These are phyloP conservation scores for Chanos chanos DNA, from an alignment of 2,797 vertebrate genomes.

Conservation along the genomic window DNA sequence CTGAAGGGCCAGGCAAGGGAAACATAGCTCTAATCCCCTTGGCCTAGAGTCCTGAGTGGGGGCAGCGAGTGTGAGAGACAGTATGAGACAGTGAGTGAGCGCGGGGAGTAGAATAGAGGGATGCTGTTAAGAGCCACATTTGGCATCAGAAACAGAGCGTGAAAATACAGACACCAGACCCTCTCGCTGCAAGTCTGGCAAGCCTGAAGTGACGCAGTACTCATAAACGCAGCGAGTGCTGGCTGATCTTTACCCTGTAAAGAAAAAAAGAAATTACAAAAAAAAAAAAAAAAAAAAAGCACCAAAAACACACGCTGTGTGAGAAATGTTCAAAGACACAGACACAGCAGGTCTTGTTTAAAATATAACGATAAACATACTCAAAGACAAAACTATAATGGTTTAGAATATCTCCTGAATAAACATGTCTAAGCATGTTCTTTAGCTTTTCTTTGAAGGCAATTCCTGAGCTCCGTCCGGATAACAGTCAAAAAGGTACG, in stretches of 20 bases:
- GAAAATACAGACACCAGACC: slow-evolving; percentile 33
- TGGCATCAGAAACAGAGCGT: slow-evolving; percentile 43
- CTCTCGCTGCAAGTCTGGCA: neutral
- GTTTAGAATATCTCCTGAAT: too few species aligned
- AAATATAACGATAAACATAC: too few species aligned
- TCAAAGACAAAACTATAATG: too few species aligned
- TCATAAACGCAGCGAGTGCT: neutral
- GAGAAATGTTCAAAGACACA: slow-evolving; percentile 3
- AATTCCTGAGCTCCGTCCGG: too few species aligned
- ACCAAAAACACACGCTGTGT: neutral
- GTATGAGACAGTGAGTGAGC: slow-evolving; percentile 10
- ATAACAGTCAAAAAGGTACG: too few species aligned
- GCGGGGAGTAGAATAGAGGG: slow-evolving; percentile 3
- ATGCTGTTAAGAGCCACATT: slow-evolving; percentile 41
- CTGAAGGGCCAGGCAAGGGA: slow-evolving; percentile 26
- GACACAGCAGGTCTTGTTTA: too few species aligned
- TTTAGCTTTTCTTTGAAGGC: too few species aligned
- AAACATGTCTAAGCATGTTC: too few species aligned
- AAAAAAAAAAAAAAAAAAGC: neutral
- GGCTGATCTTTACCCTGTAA: neutral
- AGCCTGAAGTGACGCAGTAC: neutral
- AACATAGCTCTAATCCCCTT: slow-evolving; percentile 15
- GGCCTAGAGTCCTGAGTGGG: neutral
- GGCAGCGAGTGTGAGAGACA: too few species aligned
- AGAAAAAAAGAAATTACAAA: neutral